Evolutionary conservation across 2,113 vertebrate species (phyloP), one percentile per base, ranked within the genome.

Genomic region (Sinocyclocheilus anophthalmus): DNA sequence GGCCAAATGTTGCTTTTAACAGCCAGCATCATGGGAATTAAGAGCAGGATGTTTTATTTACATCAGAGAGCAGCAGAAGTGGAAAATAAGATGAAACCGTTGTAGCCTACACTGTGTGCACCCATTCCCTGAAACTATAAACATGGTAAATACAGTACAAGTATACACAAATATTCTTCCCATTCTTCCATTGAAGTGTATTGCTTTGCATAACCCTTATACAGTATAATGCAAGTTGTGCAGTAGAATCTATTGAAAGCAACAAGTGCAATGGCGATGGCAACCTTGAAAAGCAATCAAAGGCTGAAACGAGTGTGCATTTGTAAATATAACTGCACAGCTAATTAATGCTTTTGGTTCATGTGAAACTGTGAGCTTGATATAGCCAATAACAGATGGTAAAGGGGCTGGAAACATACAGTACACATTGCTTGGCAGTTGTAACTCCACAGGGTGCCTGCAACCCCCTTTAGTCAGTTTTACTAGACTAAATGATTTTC

Each of bases 351-450:
- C 14, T 69, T 45, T 82, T 5, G 80, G 80, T 50, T 82, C 61
- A 50, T 82, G 63, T 69, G 42, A 67, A 81, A 48, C 80, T 67
- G 79, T 81, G 80, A 82, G 63, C 80, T 82, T 50, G 80, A 69
- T 81, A 67, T 67, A 82, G 61, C 80, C 39, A 69, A 30, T 69
- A 82, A 33, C 61, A 82, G 42, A 82, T 82, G 61, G 80, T 33
- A 30, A 50, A 69, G 20, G 61, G 61, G 20, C 61, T 3, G 79
- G 59, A 65, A 77, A 53, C 83, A 65, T 53, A 76, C 20, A 45
- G 10, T 75, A 76, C 75, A 61, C 72, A 65, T 22, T 2, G 59
- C 73, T 55, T 78, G 61, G 48, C 70, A 61, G 83, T 26, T 18
- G 7, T 42, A 69, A 67, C 80, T 67, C 22, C 37, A 42, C 33